Base-by-base conservation (phyloP, 2,888 invertebrate species). In the Meteorus cinctellus region DNA sequence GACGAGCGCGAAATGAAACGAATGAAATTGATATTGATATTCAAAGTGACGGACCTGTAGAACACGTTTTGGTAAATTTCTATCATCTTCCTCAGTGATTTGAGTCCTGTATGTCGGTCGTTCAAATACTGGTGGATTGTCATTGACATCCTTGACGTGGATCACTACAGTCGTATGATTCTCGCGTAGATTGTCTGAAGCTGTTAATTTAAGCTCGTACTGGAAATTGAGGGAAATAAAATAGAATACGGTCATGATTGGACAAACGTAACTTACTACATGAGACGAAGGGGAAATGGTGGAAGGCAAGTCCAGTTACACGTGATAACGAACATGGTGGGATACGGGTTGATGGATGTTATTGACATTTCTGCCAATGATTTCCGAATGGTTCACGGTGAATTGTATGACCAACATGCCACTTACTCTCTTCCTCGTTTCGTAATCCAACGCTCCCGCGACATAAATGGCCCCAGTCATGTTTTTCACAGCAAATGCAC, bases 401-500 rank as follows among this genome's bases (percentile, higher is more conserved):
- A 27, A 63, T 62, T 51, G 41, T 74, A 62, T 51, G 74, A 70
- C 59, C 16, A 36, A 70, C 69, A 70, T 70, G 55, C 55, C 69
- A 92, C 96, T 96, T 92, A 98, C 97, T 94, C 97, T 93, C 91
- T 97, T 96, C 88, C 97, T 93, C 73, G 97, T 97, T 91, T 98
- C 98, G 90, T 98, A 98, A 92, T 98, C 98, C 89, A 98, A 93
- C 78, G 97, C 96, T 83, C 98, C 98, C 77, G 98, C 98, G 84
- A 98, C 98, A 92, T 97, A 98, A 91, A 98, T 98, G 90, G 98
- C 98, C 85, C 98, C 98, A 83, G 98, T 98, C 96, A 97, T 97
- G 91, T 97, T 97, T 92, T 98, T 97, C 89, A 98, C 98, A 85
- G 97, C 98, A 90, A 98, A 98, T 55, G 98, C 98, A 86, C 98